Conservation (phyloP, 2,888 invertebrate species). For the Autographa pulchrina region DNA sequence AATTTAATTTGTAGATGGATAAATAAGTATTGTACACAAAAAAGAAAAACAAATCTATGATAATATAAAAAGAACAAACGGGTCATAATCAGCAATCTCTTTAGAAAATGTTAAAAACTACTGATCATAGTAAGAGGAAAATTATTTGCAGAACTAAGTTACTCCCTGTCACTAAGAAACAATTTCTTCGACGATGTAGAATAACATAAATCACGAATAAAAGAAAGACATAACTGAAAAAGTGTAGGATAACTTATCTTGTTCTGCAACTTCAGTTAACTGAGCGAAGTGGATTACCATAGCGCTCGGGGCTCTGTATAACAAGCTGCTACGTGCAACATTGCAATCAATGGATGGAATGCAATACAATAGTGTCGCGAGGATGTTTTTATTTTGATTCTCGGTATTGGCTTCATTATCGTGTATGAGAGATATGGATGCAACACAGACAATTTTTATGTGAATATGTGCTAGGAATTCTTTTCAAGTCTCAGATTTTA, state of each 20-base stretch:
- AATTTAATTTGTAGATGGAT: too few species aligned
- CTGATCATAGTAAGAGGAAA: too few species aligned
- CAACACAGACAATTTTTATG: background rate
- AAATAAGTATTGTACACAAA: too few species aligned
- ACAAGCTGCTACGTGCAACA: constrained; percentile 33
- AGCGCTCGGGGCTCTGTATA: constrained; percentile 34
- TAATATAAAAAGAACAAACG: too few species aligned
- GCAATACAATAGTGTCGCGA: background rate
- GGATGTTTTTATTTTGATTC: background rate
- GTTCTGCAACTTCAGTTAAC: constrained; percentile 42
- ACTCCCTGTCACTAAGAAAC: background rate
- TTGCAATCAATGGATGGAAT: constrained; percentile 37
- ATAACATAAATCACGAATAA: constrained; percentile 15
- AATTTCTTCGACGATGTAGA: constrained; percentile 15
- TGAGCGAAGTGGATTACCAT: constrained; percentile 43
- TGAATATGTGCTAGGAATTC: background rate
- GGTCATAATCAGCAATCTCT: too few species aligned
- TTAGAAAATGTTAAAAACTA: too few species aligned
- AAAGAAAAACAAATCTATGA: too few species aligned
- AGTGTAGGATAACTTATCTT: constrained; percentile 46
- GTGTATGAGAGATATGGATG: background rate
- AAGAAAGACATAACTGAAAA: constrained; percentile 36
- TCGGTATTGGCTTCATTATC: background rate
- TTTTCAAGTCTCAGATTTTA: too few species aligned
- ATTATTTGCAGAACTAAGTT: background rate